phyloP scores from a whole-genome alignment of 2,797 vertebrate genomes.

The Periparus ater region DNA sequence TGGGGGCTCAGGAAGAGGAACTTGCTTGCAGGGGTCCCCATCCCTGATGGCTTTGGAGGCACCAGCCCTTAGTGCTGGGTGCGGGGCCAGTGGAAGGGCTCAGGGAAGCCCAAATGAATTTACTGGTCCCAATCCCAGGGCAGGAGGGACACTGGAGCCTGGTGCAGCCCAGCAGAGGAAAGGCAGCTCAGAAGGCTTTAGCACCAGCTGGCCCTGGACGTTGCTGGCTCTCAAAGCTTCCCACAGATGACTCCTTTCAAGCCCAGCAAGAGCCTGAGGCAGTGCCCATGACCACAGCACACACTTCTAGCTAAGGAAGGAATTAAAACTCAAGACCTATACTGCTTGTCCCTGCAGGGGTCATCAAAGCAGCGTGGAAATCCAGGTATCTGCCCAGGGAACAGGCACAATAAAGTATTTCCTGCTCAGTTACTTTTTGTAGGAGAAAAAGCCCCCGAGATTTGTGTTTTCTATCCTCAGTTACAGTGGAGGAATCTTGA shows the following conservation, averaged over 20 bases:
- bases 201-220: not conserved
- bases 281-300: not conserved
- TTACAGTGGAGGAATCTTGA: not conserved
- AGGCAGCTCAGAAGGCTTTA: not conserved
- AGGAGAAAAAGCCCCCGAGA: not conserved
- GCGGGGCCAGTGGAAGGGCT: fast-evolving
- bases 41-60: not conserved
- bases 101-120: not conserved
- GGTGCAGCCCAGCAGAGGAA: not conserved
- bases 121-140: not conserved
- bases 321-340: not conserved
- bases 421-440: not conserved
- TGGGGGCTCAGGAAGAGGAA: not conserved
- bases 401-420: not conserved
- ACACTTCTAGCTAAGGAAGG: not conserved
- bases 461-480: not conserved
- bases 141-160: not conserved
- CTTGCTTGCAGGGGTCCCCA: not conserved
- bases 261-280: not conserved
- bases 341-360: constrained; percentile 49
- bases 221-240: not conserved
- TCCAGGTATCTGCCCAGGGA: not conserved
- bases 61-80: not conserved
- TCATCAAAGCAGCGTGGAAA: not conserved
- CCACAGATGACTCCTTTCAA: not conserved